Percentiles rank a stretch among this genome's conserved stretches.
These are phyloP conservation scores for Drosophila pseudotalamancana DNA, from an alignment of 2,888 invertebrate species.

Conservation along the genomic window DNA sequence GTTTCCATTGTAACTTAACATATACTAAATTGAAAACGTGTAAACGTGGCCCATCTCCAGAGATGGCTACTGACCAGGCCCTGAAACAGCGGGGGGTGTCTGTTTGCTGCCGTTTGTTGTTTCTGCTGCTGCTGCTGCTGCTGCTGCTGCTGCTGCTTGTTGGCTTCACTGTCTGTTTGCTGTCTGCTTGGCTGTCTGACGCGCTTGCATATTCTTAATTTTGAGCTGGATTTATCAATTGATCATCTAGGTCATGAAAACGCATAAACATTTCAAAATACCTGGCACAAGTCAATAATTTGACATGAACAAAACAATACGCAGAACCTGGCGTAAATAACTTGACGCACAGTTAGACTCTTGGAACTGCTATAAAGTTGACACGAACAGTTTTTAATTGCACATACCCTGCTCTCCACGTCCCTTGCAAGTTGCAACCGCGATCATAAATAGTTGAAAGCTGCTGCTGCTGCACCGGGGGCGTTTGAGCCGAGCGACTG, in stretches of 20 bases:
- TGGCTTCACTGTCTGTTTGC: constrained; percentile 1
- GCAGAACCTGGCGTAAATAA: constrained; percentile 40
- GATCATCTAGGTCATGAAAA: constrained; percentile 83
- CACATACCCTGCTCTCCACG: constrained; percentile 3
- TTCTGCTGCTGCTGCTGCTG: constrained; percentile 2
- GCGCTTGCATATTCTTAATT: constrained; percentile 75
- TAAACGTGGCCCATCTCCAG: constrained; percentile 47
- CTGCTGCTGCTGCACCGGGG: constrained; percentile 25
- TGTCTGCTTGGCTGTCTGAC: constrained; percentile 16
- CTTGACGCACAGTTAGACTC: not conserved
- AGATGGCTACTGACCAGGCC: constrained; percentile 54
- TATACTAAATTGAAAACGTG: no score
- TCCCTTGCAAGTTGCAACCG: no score
- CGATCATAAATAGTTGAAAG: constrained; percentile 71
- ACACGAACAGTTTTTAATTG: constrained; percentile 12
- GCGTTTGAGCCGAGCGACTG: constrained; percentile 16
- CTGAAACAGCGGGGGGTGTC: constrained; percentile 62
- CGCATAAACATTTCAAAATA: constrained; percentile 83
- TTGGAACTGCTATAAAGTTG: constrained; percentile 1
- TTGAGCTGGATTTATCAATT: constrained; percentile 80
- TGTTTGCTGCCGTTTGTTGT: constrained; percentile 28
- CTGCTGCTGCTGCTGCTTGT: not conserved
- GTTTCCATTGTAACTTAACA: no score
- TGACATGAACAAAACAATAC: constrained; percentile 82
- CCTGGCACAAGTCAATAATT: constrained; percentile 82